phyloP scores from a whole-genome alignment of 2,797 vertebrate genomes.

The Poeciliopsis infans region DNA sequence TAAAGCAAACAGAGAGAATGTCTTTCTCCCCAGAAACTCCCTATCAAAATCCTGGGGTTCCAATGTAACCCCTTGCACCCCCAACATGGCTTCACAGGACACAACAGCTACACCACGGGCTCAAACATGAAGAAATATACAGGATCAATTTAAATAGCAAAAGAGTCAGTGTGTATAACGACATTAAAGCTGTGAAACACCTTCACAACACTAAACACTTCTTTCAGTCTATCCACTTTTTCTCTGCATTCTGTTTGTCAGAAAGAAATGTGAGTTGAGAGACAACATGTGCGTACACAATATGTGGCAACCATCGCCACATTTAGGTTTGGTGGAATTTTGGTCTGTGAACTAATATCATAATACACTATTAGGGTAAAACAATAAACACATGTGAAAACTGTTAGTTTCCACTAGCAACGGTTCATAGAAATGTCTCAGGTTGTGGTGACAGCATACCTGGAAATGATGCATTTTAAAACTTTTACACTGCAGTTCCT shows the following conservation, averaged over 20 bases:
- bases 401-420: background rate
- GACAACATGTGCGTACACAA: background rate
- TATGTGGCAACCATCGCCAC: background rate
- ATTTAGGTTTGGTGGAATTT: background rate
- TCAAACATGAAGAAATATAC: constrained; percentile 81
- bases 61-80: background rate
- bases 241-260: background rate
- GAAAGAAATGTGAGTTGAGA: background rate
- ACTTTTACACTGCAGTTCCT: background rate
- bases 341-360: constrained; percentile 1
- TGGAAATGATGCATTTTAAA: background rate
- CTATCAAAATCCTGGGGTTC: background rate
- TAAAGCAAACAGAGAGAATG: constrained; percentile 43
- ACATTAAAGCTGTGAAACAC: constrained; percentile 4
- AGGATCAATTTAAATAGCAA: constrained; percentile 76
- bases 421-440: background rate
- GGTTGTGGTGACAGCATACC: background rate
- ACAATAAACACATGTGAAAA: background rate
- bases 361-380: background rate
- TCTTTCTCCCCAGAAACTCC: constrained; percentile 25
- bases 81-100: constrained; percentile 54
- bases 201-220: background rate
- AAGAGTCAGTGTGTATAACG: constrained; percentile 59
- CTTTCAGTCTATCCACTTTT: background rate
- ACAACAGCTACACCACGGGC: constrained; percentile 81